Conservation (phyloP, 2,797 vertebrate species). For the Nothura maculosa region DNA sequence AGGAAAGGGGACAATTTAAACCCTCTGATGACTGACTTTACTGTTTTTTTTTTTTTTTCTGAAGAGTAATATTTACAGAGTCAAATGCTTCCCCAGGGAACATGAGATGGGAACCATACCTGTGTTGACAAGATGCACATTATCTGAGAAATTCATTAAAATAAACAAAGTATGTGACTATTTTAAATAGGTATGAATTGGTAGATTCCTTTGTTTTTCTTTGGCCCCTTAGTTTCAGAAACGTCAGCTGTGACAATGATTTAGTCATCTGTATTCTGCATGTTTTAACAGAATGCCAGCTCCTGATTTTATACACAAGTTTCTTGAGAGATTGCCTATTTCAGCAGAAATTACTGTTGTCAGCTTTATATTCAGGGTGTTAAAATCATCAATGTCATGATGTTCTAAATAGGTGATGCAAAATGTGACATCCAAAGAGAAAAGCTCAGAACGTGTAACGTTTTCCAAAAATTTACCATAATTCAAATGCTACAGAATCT, state of each 20-base stretch:
- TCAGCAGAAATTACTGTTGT: conserved; percentile 36
- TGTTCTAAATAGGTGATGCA: background rate
- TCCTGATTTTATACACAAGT: conserved; percentile 21
- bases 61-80: background rate
- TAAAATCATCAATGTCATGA: background rate
- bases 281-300: conserved; percentile 35
- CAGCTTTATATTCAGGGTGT: background rate
- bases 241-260: background rate
- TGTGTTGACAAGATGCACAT: background rate
- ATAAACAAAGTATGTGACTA: background rate
- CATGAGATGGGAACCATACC: background rate
- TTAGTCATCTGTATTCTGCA: conserved; percentile 26
- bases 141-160: background rate
- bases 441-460: background rate
- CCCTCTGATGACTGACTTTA: background rate
- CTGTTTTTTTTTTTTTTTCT: conserved; percentile 34
- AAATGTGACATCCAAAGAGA: background rate
- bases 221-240: conserved; percentile 21
- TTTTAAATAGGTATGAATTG: background rate
- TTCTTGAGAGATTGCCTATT: conserved; percentile 4
- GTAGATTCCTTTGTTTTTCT: background rate
- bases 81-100: background rate
- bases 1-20: conserved; percentile 53
- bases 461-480: background rate
- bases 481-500: background rate